Evolutionary conservation across 2,113 vertebrate species (phyloP), one percentile per base, ranked within the genome.

Genomic region (Nothoprocta perdicaria): DNA sequence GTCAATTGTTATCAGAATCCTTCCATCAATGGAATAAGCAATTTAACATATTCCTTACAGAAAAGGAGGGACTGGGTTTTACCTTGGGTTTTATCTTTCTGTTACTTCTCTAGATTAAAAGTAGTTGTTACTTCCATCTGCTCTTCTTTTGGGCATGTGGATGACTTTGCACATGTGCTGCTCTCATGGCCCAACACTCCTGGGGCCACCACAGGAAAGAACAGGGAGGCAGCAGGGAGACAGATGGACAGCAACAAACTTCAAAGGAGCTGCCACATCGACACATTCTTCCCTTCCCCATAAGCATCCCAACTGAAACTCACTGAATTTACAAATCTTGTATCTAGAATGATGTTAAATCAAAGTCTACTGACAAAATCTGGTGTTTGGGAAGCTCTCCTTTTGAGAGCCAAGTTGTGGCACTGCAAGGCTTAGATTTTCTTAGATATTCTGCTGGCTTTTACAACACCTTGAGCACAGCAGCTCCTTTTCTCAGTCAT

Each of bases 261-360:
- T 96, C 94, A 96, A 96, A 95, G 89, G 72, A 87, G 78, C 67
- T 77, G 81, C 94, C 89, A 94, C 94, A 92, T 94, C 78, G 63
- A 86, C 96, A 93, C 81, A 90, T 77, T 82, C 88, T 60, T 94
- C 88, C 31, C 60, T 71, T 89, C 27, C 31, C 45, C 87, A 74
- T 82, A 91, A 85, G 60, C 68, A 91, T 69, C 33, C 60, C 72
- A 90, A 94, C 84, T 68, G 92, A 79, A 91, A 94, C 90, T 95
- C 92, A 60, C 67, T 55, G 89, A 55, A 29, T 94, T 94, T 86
- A 86, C 65, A 87, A 90, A 89, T 87, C 76, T 29, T 80, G 55
- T 73, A 84, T 48, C 55, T 89, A 77, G 85, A 92, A 14, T 33
- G 74, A 87, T 89, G 88, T 81, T 7, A 84, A 88, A 86, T 84